Evolutionary conservation across 2,888 invertebrate genomes (phyloP).

Genomic region (Oeneis ivallda): DNA sequence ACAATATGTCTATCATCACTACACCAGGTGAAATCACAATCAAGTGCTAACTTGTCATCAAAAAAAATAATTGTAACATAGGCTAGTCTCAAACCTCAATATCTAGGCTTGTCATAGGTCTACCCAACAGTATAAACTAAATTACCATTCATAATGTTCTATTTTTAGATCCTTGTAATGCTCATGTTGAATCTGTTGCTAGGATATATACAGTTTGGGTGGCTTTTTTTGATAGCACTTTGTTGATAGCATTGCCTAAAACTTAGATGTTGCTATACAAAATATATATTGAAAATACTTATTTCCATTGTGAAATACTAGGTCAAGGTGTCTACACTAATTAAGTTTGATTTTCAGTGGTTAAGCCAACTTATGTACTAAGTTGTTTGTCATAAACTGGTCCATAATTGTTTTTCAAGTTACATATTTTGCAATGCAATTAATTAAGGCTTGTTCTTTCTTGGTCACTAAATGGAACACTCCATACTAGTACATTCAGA

Average conservation of each 20-base stretch:
- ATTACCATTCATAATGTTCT: constrained; percentile 3
- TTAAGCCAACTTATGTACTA: neutral
- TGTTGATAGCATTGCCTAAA: no score
- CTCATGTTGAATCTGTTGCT: constrained; percentile 5
- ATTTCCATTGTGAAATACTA: neutral
- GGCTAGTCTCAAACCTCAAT: constrained; percentile 8
- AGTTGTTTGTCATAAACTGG: no score
- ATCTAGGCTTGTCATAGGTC: neutral
- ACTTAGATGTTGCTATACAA: neutral
- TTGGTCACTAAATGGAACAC: no score
- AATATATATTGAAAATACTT: neutral
- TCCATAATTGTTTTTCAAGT: no score
- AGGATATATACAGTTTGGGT: constrained; percentile 1
- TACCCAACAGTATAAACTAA: neutral
- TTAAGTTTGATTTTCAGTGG: neutral
- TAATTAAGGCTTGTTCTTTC: no score
- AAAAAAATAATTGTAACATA: neutral
- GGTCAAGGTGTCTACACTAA: neutral
- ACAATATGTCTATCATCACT: no score
- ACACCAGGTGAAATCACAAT: no score
- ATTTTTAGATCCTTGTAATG: neutral
- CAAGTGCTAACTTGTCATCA: no score
- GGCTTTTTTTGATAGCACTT: no score
- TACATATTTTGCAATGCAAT: no score
- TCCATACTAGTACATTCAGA: no score